Base-by-base conservation (phyloP, 2,797 vertebrate species). In the Pangasius djambal region DNA sequence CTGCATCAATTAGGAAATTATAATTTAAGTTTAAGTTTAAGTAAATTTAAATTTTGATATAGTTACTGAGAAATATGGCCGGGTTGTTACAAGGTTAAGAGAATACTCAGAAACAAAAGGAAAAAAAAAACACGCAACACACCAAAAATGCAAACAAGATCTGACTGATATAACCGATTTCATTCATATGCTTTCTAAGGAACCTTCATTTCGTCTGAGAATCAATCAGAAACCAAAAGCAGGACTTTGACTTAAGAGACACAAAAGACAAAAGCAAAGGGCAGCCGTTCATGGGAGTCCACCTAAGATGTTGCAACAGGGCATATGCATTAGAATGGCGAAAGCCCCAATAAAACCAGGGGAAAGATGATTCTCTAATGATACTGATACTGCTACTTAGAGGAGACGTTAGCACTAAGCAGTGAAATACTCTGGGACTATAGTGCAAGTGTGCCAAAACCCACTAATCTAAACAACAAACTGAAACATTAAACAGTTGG, bases 211-310 rank as follows among this genome's bases (percentile, higher is more conserved):
- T 74, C n/a, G 13, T n/a, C 44, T 48, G n/a, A 86, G n/a, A 74
- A 59, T 61, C 16, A 40, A 44, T 57, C 59, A 57, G 69, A 87
- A 83, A 89, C 89, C 28, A 79, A 87, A 55, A 86, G 4, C 55
- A 67, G 44, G 55, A 75, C n/a, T 57, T 13, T n/a, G 25, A n/a
- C 12, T 87, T 5, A 69, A 72, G 77, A 63, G n/a, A 87, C 28
- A 81, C 69, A 78, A 70, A 83, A 48, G 16, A 90, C 59, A 75
- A 55, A 89, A 81, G 34, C 37, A 31, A 63, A 77, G 12, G 6
- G n/a, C 7, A 48, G 85, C 79, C 37, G 77, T 83, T 70, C 79
- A 69, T 63, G 40, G 57, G 89, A 82, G 77, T 40, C 82, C 86
- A 69, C 75, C 50, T 85, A 20, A 31, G 52, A 44, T 85, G 40